Evolutionary conservation across 64 coral and sea anemone genomes (phyloP).

Genomic region (Montipora sp.): DNA sequence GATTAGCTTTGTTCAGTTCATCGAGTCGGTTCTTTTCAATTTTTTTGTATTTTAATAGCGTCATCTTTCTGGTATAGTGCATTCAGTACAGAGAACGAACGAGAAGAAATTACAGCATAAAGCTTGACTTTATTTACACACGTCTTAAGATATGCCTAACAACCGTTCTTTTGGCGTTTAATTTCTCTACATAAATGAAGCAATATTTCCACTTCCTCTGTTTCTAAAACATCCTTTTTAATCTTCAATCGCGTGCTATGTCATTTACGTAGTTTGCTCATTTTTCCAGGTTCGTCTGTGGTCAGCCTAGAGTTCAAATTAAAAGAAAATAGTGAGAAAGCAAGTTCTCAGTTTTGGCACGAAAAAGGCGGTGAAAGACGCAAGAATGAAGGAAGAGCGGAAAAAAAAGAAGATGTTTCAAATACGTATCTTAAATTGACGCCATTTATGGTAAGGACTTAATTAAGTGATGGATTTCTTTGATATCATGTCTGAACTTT

Average conservation of each 20-base stretch:
- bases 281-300: not conserved
- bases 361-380: too few relatives aligned
- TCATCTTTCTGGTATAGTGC: not conserved
- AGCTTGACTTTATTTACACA: conserved; percentile 42
- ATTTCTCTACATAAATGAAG: not conserved
- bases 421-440: too few relatives aligned
- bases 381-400: too few relatives aligned
- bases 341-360: too few relatives aligned
- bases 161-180: not conserved
- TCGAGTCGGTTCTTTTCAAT: too few relatives aligned
- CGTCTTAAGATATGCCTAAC: conserved; percentile 6
- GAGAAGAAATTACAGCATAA: not conserved
- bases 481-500: too few relatives aligned
- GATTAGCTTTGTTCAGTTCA: too few relatives aligned
- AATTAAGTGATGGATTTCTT: too few relatives aligned
- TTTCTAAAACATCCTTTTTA: not conserved
- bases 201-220: not conserved
- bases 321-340: not conserved
- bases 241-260: conserved; percentile 19
- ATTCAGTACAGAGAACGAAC: not conserved
- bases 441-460: too few relatives aligned
- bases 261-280: not conserved
- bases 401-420: too few relatives aligned
- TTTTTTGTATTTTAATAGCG: not conserved
- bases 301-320: not conserved